phyloP scores from a whole-genome alignment of 1,140 invertebrate species.

The Scaptodrosophila lebanonensis region DNA sequence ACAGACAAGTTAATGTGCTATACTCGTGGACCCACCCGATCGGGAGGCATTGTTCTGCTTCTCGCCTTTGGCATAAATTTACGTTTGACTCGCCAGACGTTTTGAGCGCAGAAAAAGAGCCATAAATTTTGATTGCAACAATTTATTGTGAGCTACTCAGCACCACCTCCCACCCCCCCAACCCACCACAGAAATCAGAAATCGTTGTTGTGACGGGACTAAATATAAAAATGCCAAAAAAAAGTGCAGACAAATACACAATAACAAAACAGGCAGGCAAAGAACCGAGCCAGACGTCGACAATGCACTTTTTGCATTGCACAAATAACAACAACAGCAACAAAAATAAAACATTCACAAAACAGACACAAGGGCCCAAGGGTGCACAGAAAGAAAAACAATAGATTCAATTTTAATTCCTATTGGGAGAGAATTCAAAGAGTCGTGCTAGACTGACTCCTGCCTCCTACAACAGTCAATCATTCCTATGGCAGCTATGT shows the following conservation, averaged over 20 bases:
- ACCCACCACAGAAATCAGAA: too few species aligned
- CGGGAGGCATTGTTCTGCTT: neutral
- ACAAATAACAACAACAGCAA: conserved; percentile 25
- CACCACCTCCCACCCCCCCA: too few species aligned
- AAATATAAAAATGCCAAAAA: conserved; percentile 32
- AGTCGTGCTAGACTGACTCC: too few species aligned
- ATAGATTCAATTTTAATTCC: too few species aligned
- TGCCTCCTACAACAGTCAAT: too few species aligned
- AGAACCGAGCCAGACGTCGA: conserved; percentile 45
- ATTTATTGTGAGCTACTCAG: too few species aligned
- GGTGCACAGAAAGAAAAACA: too few species aligned
- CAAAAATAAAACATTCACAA: conserved; percentile 29
- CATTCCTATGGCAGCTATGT: too few species aligned
- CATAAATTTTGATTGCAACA: conserved; percentile 47
- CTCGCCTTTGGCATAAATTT: conserved; percentile 11
- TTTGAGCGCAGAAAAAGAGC: conserved; percentile 39
- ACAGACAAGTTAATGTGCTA: too few species aligned
- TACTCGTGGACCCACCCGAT: too few species aligned
- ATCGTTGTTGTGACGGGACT: neutral
- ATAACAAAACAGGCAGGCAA: conserved; percentile 21
- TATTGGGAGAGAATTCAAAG: too few species aligned
- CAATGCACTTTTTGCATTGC: conserved; percentile 40
- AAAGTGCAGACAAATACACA: conserved; percentile 35
- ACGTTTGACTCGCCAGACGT: conserved; percentile 40
- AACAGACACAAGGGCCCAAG: too few species aligned